phyloP scores from a whole-genome alignment of 2,797 vertebrate species.

The Agapornis canus region DNA sequence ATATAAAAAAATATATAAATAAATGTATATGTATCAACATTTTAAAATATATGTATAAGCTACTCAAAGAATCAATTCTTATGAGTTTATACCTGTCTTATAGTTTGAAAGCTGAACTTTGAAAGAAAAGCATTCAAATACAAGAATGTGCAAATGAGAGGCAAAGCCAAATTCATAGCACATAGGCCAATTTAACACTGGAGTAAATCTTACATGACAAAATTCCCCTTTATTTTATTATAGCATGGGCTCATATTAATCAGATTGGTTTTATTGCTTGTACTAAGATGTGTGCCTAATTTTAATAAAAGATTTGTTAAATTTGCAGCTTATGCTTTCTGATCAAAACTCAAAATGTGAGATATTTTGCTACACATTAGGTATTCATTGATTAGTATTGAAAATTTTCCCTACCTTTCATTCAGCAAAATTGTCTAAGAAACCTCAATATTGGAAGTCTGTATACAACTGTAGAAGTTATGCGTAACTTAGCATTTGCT shows the following conservation, averaged over 20 bases:
- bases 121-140: neutral
- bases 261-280: neutral
- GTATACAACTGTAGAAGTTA: neutral
- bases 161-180: neutral
- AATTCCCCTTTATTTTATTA: neutral
- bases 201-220: neutral
- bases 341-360: neutral
- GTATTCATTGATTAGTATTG: neutral
- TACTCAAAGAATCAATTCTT: neutral
- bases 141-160: neutral
- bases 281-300: neutral
- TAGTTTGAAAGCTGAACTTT: neutral
- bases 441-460: neutral
- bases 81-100: neutral
- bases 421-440: neutral
- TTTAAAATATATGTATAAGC: neutral
- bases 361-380: slow-evolving; percentile 33
- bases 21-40: neutral
- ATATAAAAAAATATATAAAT: neutral
- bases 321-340: slow-evolving; percentile 14
- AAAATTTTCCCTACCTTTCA: neutral
- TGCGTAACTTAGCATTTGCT: neutral
- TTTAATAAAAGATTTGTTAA: neutral
- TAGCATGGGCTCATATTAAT: neutral
- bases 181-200: neutral